These are phyloP conservation scores for Nothocercus nigrocapillus DNA, from an alignment of 2,113 vertebrate genomes.

Conservation along the genomic window DNA sequence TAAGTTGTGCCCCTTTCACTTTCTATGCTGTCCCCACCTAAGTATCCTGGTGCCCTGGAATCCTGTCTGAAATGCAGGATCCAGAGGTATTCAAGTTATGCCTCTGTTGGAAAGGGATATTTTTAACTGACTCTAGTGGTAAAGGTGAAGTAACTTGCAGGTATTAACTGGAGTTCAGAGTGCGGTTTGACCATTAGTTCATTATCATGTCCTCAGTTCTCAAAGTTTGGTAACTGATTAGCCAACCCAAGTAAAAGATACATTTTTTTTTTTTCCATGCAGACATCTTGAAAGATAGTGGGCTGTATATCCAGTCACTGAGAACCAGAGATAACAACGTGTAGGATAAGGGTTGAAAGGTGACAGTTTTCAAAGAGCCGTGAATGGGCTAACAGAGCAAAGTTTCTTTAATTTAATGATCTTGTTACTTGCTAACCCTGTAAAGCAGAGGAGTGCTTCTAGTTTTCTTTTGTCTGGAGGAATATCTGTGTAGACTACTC, in stretches of 20 bases:
- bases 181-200: background rate
- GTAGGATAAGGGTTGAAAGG: background rate
- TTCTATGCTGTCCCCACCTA: background rate
- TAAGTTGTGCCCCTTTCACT: background rate
- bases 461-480: background rate
- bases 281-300: background rate
- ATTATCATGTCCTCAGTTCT: background rate
- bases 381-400: background rate
- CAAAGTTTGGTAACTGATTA: conserved; percentile 5
- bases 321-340: background rate
- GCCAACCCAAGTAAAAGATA: background rate
- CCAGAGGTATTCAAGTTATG: background rate
- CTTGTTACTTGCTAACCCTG: background rate
- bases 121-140: background rate
- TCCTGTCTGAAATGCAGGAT: background rate
- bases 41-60: background rate
- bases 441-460: background rate
- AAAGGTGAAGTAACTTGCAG: background rate
- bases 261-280: background rate
- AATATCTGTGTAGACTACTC: background rate
- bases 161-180: background rate
- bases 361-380: background rate
- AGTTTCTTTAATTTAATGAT: background rate
- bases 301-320: background rate
- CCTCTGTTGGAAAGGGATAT: background rate